phyloP scores from a whole-genome alignment of 2,797 vertebrate species.

The Melanotaenia boesemani region DNA sequence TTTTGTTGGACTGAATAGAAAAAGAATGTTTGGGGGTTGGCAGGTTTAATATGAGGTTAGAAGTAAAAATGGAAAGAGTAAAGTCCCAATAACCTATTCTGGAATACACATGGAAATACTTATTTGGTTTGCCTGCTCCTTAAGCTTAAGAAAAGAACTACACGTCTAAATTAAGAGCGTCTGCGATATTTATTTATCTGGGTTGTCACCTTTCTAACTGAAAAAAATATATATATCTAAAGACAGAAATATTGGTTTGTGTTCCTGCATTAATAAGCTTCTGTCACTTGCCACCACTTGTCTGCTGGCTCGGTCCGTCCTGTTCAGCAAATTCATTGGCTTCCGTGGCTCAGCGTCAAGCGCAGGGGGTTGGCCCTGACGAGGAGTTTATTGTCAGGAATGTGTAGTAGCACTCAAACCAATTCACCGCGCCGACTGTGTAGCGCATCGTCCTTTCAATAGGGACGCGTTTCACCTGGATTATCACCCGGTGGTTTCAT shows the following conservation, averaged over 20 bases:
- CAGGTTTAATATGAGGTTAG: neutral
- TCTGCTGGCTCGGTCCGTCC: conserved; percentile 39
- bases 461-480: conserved; percentile 49
- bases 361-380: conserved; percentile 34
- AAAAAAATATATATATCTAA: neutral
- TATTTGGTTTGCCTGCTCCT: neutral
- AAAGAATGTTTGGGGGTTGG: neutral
- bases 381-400: conserved; percentile 65
- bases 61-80: neutral
- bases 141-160: neutral
- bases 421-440: conserved; percentile 27
- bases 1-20: neutral
- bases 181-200: neutral
- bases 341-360: conserved; percentile 7
- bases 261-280: neutral
- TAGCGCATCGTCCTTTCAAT: conserved; percentile 12
- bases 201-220: neutral
- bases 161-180: neutral
- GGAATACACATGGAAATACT: neutral
- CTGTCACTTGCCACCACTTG: conserved; percentile 21
- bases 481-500: conserved; percentile 29
- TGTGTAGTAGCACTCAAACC: conserved; percentile 65
- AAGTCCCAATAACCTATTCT: neutral
- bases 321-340: conserved; percentile 62
- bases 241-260: neutral